These are phyloP conservation scores for Nymphalis io DNA, from an alignment of 1,140 invertebrate species.

Conservation along the genomic window DNA sequence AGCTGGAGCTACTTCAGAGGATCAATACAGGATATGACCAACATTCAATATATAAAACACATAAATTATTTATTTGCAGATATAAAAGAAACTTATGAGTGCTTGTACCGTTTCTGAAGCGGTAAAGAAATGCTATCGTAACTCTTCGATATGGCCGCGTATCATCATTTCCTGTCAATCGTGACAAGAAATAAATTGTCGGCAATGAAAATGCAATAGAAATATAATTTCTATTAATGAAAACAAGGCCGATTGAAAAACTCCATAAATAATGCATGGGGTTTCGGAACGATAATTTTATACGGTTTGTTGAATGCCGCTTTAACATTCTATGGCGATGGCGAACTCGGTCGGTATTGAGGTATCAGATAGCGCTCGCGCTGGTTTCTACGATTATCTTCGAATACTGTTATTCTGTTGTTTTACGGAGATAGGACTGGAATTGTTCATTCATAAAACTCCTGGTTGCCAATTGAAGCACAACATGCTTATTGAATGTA, in stretches of 20 bases:
- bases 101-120: neutral
- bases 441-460: neutral
- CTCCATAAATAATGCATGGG: constrained; percentile 39
- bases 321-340: constrained; percentile 5
- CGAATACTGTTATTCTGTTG: constrained; percentile 12
- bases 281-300: constrained; percentile 33
- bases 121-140: constrained; percentile 10
- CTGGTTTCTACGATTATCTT: constrained; percentile 4
- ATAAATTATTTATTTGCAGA: neutral
- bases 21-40: constrained; percentile 6
- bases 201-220: constrained; percentile 39
- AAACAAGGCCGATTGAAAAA: constrained; percentile 36
- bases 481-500: no score
- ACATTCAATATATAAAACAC: neutral
- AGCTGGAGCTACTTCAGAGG: constrained; percentile 8
- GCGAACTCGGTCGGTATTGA: neutral
- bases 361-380: constrained; percentile 5
- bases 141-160: constrained; percentile 20
- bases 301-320: neutral
- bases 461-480: no score
- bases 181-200: constrained; percentile 38
- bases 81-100: neutral
- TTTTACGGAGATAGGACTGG: constrained; percentile 4
- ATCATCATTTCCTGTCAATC: constrained; percentile 35
- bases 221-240: constrained; percentile 39